phyloP scores from a whole-genome alignment of 1,140 invertebrate genomes.

The Delia radicum region DNA sequence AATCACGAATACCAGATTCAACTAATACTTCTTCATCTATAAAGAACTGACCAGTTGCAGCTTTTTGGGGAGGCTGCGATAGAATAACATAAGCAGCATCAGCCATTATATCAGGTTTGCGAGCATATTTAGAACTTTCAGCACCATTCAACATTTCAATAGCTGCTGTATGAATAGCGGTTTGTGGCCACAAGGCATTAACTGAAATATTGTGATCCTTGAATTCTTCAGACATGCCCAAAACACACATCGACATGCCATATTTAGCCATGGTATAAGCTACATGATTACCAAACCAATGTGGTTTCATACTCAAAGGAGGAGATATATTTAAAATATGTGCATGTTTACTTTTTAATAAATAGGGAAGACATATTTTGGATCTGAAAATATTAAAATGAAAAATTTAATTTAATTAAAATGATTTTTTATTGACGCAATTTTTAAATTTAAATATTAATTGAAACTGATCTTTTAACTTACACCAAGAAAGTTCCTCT shows the following conservation, averaged over 20 bases:
- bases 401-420: background rate
- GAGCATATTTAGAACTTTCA: constrained; percentile 60
- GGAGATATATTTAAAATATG: constrained; percentile 95
- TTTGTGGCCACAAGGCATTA: constrained; percentile 94
- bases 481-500: constrained; percentile 91
- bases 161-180: constrained; percentile 89
- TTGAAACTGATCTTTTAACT: constrained; percentile 51
- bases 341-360: constrained; percentile 83
- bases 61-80: constrained; percentile 68
- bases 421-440: too few species aligned
- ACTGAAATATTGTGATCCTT: constrained; percentile 80
- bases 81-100: constrained; percentile 93
- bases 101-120: constrained; percentile 91
- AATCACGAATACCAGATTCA: constrained; percentile 77
- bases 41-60: constrained; percentile 84
- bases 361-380: constrained; percentile 83
- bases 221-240: constrained; percentile 95
- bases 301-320: constrained; percentile 81
- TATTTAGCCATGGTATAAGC: constrained; percentile 98
- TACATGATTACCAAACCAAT: constrained; percentile 89
- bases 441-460: too few species aligned
- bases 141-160: constrained; percentile 87
- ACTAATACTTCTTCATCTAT: constrained; percentile 91
- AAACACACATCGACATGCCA: constrained; percentile 96
- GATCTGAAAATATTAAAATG: constrained; percentile 67